Base-by-base conservation (phyloP, 1,140 invertebrate species). In the Chironomus tepperi region DNA sequence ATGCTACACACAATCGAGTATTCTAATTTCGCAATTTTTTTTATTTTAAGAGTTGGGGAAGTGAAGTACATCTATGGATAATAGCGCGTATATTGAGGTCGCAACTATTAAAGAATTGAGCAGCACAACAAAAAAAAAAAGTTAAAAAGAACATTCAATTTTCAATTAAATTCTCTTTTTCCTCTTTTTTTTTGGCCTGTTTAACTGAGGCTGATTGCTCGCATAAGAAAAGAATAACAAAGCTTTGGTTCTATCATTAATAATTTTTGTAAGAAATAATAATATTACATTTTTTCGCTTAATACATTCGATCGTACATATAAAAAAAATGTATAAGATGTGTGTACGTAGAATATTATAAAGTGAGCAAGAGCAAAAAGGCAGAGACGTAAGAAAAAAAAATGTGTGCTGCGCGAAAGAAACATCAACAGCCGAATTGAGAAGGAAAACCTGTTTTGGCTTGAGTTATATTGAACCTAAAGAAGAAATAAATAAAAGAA, bases 381-480 rank as follows among this genome's bases (percentile, higher is more conserved):
- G 24, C 24, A 34, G 5, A 34, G 24, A n/a, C n/a, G 10, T 2
- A 47, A 57, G 47, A 57, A 57, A 57, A 57, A 57, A 57, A 57
- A n/a, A n/a, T 57, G 47, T 57, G 47, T 57, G 12, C 5, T n/a
- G 47, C 47, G 47, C 12, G 47, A 57, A 57, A 70, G 19, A 70
- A 70, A 70, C 19, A 19, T 21, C 16, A 70, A 70, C 65, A 70
- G 18, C 65, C n/a, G 16, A 70, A 19, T 18, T 10, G 19, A 70
- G n/a, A 57, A n/a, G n/a, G 18, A 19, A 70, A 70, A 70, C 65
- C 65, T 70, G 65, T 70, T 70, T 70, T 70, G 24, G 24, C 18
- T 67, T 10, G 18, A 70, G 65, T 70, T 70, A 70, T 70, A 70
- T 70, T 70, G 65, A 70, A 70, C 65, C 18, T 70, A 9, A 70